Percentiles rank a stretch among this genome's conserved stretches.
These are phyloP conservation scores for Dromiciops gliroides DNA, from an alignment of 2,113 vertebrate species.

Conservation along the genomic window DNA sequence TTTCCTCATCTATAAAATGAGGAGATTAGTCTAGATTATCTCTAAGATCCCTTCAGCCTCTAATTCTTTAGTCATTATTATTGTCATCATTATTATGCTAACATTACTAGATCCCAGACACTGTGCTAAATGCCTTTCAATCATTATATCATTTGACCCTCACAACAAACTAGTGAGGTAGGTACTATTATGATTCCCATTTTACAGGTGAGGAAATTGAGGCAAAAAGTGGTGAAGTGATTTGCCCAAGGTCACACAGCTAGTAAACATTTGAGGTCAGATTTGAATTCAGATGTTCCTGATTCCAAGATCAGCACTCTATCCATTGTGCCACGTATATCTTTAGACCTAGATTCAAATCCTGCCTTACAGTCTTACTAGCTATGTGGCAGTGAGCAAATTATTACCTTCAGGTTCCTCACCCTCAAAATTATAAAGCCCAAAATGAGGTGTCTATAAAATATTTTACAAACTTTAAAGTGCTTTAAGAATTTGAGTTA, in stretches of 20 bases:
- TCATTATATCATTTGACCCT: not conserved
- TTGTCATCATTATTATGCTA: too few species aligned
- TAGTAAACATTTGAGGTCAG: not conserved
- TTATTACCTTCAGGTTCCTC: not conserved
- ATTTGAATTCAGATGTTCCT: not conserved
- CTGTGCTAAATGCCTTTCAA: too few species aligned
- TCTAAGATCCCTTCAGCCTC: too few species aligned
- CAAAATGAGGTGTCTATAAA: not conserved
- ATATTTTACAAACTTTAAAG: not conserved
- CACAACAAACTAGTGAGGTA: not conserved
- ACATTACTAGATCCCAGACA: too few species aligned
- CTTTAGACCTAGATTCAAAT: not conserved
- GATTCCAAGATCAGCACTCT: not conserved
- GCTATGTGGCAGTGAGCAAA: not conserved
- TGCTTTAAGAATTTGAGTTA: not conserved
- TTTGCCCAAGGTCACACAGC: not conserved
- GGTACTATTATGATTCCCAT: not conserved
- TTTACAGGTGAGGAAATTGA: not conserved
- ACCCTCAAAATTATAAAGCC: not conserved
- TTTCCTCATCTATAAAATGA: too few species aligned
- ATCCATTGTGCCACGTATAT: not conserved
- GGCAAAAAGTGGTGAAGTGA: not conserved
- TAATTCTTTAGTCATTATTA: too few species aligned
- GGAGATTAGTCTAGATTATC: too few species aligned
- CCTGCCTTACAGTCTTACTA: not conserved